Evolutionary conservation across 2,888 invertebrate genomes (phyloP).

Genomic region (Drosophila histrio): DNA sequence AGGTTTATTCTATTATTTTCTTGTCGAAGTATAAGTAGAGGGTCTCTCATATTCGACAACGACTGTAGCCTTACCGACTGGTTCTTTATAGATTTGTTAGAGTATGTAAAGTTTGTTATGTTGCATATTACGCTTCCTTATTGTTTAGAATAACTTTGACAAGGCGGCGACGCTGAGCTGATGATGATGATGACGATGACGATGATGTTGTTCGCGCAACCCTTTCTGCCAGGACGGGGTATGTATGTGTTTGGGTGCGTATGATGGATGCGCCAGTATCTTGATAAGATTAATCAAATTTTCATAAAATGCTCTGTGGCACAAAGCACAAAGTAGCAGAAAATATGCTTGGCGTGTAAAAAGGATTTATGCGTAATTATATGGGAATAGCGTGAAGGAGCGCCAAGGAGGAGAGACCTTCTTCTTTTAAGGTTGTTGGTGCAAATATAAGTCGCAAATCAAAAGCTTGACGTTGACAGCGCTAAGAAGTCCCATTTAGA

Average conservation of each 20-base stretch:
- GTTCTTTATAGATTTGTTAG: not conserved
- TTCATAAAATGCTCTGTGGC: slow-evolving; percentile 80
- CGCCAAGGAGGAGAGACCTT: not conserved
- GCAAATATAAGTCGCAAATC: slow-evolving; percentile 58
- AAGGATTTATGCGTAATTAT: slow-evolving; percentile 81
- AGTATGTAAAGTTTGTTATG: slow-evolving; percentile 19
- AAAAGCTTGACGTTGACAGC: slow-evolving; percentile 62
- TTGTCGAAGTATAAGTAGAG: too few relatives aligned
- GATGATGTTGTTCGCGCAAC: slow-evolving; percentile 43
- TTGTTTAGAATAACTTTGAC: slow-evolving; percentile 55
- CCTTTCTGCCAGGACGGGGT: slow-evolving; percentile 37
- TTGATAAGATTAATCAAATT: slow-evolving; percentile 85
- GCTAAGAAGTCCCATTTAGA: slow-evolving; percentile 45
- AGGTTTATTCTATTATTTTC: too few relatives aligned
- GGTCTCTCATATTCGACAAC: too few relatives aligned
- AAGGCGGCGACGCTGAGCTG: slow-evolving; percentile 54
- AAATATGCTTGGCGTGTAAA: slow-evolving; percentile 80
- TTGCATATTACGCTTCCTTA: not conserved
- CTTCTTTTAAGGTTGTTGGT: slow-evolving; percentile 27
- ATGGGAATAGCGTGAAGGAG: slow-evolving; percentile 74
- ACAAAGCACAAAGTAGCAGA: slow-evolving; percentile 66
- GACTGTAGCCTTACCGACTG: too few relatives aligned
- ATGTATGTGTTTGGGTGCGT: slow-evolving; percentile 49
- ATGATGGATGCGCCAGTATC: slow-evolving; percentile 63
- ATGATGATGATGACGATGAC: slow-evolving; percentile 27